A percentile compares a stretch with the other conserved stretches of the same genome.
phyloP scores from a whole-genome alignment of 2,113 vertebrate species.

The Poecile atricapillus region DNA sequence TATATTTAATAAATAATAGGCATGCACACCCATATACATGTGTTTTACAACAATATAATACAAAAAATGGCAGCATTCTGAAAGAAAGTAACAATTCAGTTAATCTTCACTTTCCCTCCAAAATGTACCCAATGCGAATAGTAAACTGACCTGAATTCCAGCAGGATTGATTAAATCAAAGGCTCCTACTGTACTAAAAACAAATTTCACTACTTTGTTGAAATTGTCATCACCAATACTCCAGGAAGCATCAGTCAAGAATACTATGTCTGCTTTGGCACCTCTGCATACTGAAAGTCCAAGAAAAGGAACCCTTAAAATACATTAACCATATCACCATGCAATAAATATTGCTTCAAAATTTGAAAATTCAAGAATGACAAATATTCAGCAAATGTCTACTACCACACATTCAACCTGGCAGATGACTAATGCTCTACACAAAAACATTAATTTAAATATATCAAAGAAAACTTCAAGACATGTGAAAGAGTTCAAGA shows the following conservation, averaged over 20 bases:
- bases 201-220: constrained; percentile 90
- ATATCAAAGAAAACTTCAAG: not conserved
- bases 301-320: not conserved
- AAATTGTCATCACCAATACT: constrained; percentile 98
- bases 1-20: not conserved
- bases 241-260: constrained; percentile 97
- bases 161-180: constrained; percentile 87
- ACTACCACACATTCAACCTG: not conserved
- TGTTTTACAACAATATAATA: not conserved
- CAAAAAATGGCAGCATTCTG: not conserved
- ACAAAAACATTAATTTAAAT: not conserved
- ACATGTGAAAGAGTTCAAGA: not conserved
- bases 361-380: not conserved
- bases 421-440: not conserved
- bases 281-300: constrained; percentile 88
- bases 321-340: not conserved
- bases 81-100: not conserved
- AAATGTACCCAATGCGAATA: not conserved
- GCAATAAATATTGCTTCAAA: not conserved
- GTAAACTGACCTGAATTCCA: constrained; percentile 89
- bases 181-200: constrained; percentile 86
- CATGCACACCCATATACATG: not conserved
- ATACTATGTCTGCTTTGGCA: constrained; percentile 96
- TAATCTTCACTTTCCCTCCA: not conserved
- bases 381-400: not conserved